phyloP scores from a whole-genome alignment of 2,113 vertebrate species.

The Mobula hypostoma region DNA sequence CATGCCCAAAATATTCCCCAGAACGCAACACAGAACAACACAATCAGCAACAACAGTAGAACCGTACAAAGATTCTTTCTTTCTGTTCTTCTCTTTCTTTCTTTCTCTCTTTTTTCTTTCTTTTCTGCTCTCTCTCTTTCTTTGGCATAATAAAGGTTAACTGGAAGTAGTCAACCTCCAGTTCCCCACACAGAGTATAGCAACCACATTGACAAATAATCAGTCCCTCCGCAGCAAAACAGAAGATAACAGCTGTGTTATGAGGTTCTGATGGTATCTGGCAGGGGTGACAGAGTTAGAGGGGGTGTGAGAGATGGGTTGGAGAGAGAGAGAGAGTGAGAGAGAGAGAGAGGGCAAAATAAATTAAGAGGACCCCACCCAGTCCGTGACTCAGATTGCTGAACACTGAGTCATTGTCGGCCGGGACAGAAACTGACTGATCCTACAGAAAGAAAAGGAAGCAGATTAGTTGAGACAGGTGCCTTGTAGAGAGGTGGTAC shows the following conservation, averaged over 20 bases:
- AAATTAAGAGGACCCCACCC: not conserved
- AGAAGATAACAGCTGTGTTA: not conserved
- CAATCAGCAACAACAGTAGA: too few species aligned
- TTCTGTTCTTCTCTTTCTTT: too few species aligned
- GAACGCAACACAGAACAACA: too few species aligned
- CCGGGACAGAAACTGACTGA: not conserved
- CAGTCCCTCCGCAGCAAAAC: not conserved
- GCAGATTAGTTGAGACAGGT: not conserved
- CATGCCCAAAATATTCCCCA: too few species aligned
- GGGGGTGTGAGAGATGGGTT: too few species aligned
- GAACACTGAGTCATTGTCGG: not conserved
- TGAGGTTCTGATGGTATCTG: not conserved
- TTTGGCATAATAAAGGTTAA: not conserved
- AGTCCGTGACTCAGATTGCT: not conserved
- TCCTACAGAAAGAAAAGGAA: not conserved
- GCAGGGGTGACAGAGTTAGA: too few species aligned
- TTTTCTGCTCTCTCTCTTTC: too few species aligned
- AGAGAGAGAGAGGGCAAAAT: not conserved
- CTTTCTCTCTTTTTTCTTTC: too few species aligned
- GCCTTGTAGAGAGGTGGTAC: not conserved
- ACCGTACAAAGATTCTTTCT: too few species aligned
- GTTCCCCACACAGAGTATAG: not conserved
- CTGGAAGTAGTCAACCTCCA: not conserved
- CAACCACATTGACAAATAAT: not conserved
- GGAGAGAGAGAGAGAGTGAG: not conserved